Conservation (phyloP, 2,888 invertebrate species). For the Scaptomyza flava region DNA sequence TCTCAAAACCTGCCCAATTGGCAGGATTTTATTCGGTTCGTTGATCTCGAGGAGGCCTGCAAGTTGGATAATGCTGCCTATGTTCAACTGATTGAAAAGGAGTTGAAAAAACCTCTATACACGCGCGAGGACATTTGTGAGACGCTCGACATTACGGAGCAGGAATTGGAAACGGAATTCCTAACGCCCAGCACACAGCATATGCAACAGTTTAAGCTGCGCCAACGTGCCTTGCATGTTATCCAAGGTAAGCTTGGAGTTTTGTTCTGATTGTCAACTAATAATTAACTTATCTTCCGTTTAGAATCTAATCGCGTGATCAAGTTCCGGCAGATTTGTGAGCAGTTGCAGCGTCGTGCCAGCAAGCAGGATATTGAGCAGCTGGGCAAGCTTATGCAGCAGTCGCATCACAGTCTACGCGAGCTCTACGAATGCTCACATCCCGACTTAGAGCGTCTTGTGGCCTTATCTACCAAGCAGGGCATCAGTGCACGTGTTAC, state of each 20-base stretch:
- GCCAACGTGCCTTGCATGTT: conserved; percentile 95
- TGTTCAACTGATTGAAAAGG: conserved; percentile 87
- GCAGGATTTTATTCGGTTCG: conserved; percentile 88
- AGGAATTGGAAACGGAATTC: conserved; percentile 88
- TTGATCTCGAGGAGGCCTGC: conserved; percentile 90
- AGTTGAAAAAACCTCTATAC: conserved; percentile 89
- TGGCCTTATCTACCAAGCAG: conserved; percentile 89
- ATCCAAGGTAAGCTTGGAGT: conserved; percentile 87
- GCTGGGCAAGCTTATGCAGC: conserved; percentile 93
- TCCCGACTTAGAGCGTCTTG: conserved; percentile 92
- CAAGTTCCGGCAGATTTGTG: conserved; percentile 89
- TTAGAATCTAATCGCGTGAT: conserved; percentile 94
- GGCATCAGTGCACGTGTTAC: conserved; percentile 95
- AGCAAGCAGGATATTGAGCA: conserved; percentile 75
- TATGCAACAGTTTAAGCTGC: conserved; percentile 89
- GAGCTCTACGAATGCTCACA: conserved; percentile 97
- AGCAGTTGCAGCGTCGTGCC: conserved; percentile 47
- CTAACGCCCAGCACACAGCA: conserved; percentile 88
- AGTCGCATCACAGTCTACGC: conserved; percentile 94
- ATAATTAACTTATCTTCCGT: background rate
- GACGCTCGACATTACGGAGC: conserved; percentile 86
- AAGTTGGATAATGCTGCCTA: conserved; percentile 88
- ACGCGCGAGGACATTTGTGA: conserved; percentile 88
- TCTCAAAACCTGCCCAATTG: conserved; percentile 86
- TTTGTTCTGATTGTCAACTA: background rate